Evolutionary conservation across 2,888 invertebrate genomes (phyloP), one percentile per base, ranked within the genome.

Genomic region (Drosophila prostipennis): DNA sequence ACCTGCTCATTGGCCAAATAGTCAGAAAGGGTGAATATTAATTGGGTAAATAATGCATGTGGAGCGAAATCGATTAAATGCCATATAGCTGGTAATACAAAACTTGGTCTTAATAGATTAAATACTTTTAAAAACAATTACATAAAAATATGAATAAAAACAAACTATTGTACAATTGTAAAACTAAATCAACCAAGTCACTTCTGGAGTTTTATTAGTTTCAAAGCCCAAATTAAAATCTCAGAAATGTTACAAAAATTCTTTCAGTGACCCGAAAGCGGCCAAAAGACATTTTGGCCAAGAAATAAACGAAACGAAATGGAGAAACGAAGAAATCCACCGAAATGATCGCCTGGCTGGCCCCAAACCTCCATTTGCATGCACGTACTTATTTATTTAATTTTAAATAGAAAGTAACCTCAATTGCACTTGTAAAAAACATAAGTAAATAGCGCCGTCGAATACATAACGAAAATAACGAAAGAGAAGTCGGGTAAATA

Each of bases 371-470:
- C 63, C 76, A 80, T 80, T 83, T 80, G 79, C 79, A 80, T 83
- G 79, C 65, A 65, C 72, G 63, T 58, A 84, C 73, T 76, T 79
- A 74, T 73, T 73, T 56, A 56, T 80, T 86, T 83, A 64, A 73
- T 78, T 82, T 86, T 76, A 83, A 87, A 86, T 84, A 82, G 82
- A 82, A 82, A 82, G 82, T 83, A 86, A 82, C 82, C 82, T 86
- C 82, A 86, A 82, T 82, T 86, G 84, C 84, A 82, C 78, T 80
- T 78, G 81, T 86, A 78, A 83, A 87, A 82, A 80, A 80, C 79
- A 86, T 75, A 82, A 87, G 87, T 84, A 82, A 87, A 80, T 78
- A 80, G 59, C 70, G 49, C 49, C 59, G 60, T 59, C 69, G 75
- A 72, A 59, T 55, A 72, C 59, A 73, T 58, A 69, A 61, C 43